Evolutionary conservation across 2,113 vertebrate genomes (phyloP).

Genomic region (Lonchura striata): DNA sequence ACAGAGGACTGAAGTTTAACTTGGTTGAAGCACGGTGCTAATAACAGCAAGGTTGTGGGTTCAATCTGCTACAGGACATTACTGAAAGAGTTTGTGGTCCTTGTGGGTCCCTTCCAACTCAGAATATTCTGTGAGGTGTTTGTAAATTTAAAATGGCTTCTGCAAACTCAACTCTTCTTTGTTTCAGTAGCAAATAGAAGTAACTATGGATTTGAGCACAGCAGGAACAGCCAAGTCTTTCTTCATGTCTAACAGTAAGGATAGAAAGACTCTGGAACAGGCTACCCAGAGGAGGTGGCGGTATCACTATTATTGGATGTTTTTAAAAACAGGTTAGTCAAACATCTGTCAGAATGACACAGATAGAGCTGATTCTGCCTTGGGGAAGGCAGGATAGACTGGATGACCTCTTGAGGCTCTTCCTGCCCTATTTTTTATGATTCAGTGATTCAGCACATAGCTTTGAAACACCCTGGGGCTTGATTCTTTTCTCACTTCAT

Average conservation of each 20-base stretch:
- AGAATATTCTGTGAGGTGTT: not conserved
- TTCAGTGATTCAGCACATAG: conserved; percentile 50
- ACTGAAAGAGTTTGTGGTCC: not conserved
- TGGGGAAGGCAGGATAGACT: conserved; percentile 34
- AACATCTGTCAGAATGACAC: conserved; percentile 44
- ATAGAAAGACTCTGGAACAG: not conserved
- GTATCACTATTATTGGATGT: not conserved
- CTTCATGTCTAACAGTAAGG: not conserved
- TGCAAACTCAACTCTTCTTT: not conserved
- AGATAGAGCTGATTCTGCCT: conserved; percentile 37
- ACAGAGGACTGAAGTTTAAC: not conserved
- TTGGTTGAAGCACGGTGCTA: not conserved
- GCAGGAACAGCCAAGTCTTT: not conserved
- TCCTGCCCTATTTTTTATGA: conserved; percentile 49
- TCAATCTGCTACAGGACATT: not conserved
- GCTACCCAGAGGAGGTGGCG: not conserved
- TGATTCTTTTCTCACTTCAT: conserved; percentile 34
- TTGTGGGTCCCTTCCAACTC: not conserved
- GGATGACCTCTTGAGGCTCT: conserved; percentile 44
- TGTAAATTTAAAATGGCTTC: not conserved
- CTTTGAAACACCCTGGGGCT: conserved; percentile 45
- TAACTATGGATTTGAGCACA: not conserved
- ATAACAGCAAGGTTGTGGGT: not conserved
- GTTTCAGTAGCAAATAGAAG: not conserved
- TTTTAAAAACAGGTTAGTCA: conserved; percentile 36